phyloP scores from a whole-genome alignment of 2,797 vertebrate genomes.

The Nyctibius grandis region DNA sequence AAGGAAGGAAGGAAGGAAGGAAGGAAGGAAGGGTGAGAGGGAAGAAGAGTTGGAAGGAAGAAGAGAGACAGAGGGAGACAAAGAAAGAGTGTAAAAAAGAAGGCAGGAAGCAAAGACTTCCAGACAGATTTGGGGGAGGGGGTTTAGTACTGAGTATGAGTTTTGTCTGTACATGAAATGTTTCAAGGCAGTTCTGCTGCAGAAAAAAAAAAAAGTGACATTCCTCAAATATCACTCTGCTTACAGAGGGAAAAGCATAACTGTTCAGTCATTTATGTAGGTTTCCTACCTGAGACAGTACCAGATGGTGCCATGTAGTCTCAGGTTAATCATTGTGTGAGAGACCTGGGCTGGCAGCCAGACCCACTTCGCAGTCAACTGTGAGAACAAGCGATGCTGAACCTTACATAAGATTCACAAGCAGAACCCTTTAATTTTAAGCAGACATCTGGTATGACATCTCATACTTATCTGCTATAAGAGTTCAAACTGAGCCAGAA shows the following conservation, averaged over 20 bases:
- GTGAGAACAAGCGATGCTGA: constrained; percentile 63
- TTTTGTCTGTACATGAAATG: background rate
- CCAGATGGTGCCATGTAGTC: constrained; percentile 72
- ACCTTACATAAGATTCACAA: constrained; percentile 60
- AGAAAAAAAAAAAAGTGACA: background rate
- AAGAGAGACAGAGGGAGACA: background rate
- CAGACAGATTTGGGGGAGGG: background rate
- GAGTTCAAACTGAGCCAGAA: constrained; percentile 11
- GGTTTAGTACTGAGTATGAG: background rate
- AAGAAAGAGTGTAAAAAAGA: background rate
- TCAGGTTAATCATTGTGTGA: constrained; percentile 67
- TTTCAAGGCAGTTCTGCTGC: background rate
- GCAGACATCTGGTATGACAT: constrained; percentile 51
- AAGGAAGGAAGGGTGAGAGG: background rate
- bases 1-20: background rate
- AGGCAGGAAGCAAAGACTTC: background rate
- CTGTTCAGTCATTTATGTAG: constrained; percentile 39
- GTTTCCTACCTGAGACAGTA: constrained; percentile 67
- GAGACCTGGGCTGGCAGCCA: constrained; percentile 72
- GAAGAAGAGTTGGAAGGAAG: background rate
- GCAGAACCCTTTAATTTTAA: constrained; percentile 60
- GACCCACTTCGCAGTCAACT: constrained; percentile 49
- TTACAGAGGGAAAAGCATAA: constrained; percentile 26
- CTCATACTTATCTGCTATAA: constrained; percentile 37
- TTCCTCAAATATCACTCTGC: background rate